Percentiles rank a stretch among this genome's conserved stretches.
phyloP scores from a whole-genome alignment of 2,797 vertebrate genomes.

The Cossypha polioptera region DNA sequence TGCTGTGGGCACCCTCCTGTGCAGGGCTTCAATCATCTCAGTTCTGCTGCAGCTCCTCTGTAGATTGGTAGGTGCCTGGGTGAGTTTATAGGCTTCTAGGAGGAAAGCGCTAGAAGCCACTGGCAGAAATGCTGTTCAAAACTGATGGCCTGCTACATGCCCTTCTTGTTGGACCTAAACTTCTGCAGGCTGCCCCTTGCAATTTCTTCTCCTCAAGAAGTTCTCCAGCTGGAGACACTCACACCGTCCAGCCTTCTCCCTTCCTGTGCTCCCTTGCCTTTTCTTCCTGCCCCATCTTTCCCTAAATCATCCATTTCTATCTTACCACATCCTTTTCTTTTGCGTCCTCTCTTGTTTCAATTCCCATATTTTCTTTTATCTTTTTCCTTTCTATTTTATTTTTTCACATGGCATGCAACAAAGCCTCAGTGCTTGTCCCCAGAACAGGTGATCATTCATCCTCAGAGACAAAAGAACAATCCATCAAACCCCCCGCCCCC shows the following conservation, averaged over 20 bases:
- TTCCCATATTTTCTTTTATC: background rate
- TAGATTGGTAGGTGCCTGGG: background rate
- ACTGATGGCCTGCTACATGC: fast-evolving
- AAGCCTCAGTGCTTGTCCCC: background rate
- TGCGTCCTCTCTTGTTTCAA: background rate
- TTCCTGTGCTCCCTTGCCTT: background rate
- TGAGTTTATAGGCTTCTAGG: background rate
- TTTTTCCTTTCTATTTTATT: background rate
- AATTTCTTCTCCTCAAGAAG: background rate
- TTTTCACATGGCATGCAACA: background rate
- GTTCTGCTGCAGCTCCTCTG: background rate
- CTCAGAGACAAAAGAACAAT: background rate
- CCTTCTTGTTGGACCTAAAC: background rate
- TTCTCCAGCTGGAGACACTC: background rate
- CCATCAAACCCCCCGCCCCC: fast-evolving
- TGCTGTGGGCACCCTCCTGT: background rate
- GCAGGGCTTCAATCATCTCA: fast-evolving
- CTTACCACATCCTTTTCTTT: background rate
- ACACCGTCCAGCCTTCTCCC: background rate
- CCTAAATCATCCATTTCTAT: background rate
- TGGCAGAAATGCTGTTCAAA: background rate
- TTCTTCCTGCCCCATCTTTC: background rate
- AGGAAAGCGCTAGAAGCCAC: background rate
- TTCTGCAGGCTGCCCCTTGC: background rate
- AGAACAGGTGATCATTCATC: background rate